Percentiles rank a stretch among this genome's conserved stretches.
Conservation (phyloP, 2,888 invertebrate species). For the Neuroscelio doddi region DNA sequence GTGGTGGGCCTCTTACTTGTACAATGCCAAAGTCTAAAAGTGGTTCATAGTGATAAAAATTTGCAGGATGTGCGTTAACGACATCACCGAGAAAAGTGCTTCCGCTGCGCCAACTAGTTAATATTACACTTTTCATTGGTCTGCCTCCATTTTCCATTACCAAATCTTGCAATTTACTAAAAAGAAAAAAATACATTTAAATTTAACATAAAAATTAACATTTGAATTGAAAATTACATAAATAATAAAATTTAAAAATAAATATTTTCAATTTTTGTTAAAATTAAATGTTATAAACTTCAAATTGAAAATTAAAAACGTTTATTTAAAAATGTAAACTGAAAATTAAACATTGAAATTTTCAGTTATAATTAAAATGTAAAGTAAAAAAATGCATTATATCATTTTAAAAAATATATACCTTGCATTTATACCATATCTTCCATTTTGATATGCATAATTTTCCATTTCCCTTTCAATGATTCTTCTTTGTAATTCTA, state of each 20-base stretch:
- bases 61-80: constrained; percentile 87
- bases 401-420: constrained; percentile 35
- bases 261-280: no score
- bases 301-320: no score
- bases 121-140: constrained; percentile 83
- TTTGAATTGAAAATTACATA: no score
- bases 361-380: no score
- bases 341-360: no score
- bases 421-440: constrained; percentile 74
- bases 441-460: constrained; percentile 77
- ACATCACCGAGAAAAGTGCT: constrained; percentile 92
- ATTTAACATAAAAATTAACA: background rate
- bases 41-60: constrained; percentile 93
- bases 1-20: constrained; percentile 84
- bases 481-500: constrained; percentile 74
- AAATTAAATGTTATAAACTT: no score
- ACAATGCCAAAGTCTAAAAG: constrained; percentile 86
- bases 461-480: constrained; percentile 76
- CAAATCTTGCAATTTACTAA: constrained; percentile 78
- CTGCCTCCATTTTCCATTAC: constrained; percentile 80
- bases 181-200: constrained; percentile 2
- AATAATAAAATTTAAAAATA: no score
- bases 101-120: constrained; percentile 93
- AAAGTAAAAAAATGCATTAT: no score
- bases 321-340: no score